Percentiles rank a stretch among this genome's conserved stretches.
phyloP scores from a whole-genome alignment of 1,140 invertebrate genomes.

The Cyclina sinensis region DNA sequence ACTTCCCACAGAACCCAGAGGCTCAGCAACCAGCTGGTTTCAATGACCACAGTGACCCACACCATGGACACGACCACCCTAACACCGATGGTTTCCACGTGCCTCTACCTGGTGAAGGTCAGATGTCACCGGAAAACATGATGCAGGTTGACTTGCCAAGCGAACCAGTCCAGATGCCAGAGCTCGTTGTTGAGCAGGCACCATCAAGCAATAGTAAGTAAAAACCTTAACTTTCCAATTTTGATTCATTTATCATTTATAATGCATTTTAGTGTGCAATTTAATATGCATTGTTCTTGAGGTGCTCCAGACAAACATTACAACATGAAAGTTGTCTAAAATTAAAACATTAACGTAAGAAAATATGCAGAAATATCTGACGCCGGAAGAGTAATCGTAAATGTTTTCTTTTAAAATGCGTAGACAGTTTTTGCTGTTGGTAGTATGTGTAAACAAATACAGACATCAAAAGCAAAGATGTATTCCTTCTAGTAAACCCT shows the following conservation, averaged over 20 bases:
- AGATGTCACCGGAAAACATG: background rate
- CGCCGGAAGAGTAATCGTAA: too few species aligned
- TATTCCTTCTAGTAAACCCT: background rate
- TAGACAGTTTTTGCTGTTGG: background rate
- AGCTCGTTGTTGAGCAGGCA: slow-evolving; percentile 42
- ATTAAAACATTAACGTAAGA: too few species aligned
- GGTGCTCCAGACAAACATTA: too few species aligned
- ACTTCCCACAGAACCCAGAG: background rate
- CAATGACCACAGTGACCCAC: background rate
- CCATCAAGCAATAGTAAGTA: slow-evolving; percentile 28
- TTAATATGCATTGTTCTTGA: too few species aligned
- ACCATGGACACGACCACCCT: background rate
- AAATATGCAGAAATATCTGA: too few species aligned
- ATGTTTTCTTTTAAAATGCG: background rate
- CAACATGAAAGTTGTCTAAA: too few species aligned
- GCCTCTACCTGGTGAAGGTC: background rate
- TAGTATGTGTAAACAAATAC: background rate
- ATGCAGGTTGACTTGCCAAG: slow-evolving; percentile 53
- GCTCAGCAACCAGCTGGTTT: slow-evolving; percentile 5
- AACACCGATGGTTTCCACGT: slow-evolving; percentile 9
- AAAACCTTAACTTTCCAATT: too few species aligned
- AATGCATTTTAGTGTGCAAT: too few species aligned
- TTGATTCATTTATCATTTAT: too few species aligned
- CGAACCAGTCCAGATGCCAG: slow-evolving; percentile 47
- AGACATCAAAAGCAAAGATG: background rate